Base-by-base conservation (phyloP, 2,888 invertebrate species). In the Harmothoe impar region DNA sequence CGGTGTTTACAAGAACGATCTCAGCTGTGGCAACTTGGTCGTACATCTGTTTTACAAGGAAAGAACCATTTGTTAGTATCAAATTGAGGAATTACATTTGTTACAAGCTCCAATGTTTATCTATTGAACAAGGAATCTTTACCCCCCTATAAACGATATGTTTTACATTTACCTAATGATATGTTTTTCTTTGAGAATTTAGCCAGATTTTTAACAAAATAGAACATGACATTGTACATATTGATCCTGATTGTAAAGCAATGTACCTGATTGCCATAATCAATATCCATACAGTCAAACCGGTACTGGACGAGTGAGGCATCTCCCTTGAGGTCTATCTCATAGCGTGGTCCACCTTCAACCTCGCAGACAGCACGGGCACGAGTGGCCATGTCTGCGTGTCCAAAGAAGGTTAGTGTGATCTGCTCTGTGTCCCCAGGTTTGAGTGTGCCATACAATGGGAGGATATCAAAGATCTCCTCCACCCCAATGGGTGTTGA, bases 361-460 rank as follows among this genome's bases (percentile, higher is more conserved):
- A 96, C 95, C 88, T 95, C 95, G 93, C 96, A 96, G 17, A 95
- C 92, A 54, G 96, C 96, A 92, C 94, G 94, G 23, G 94, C 95
- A 89, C 94, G 92, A 81, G 95, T 95, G 92, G 93, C 94, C 51
- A 96, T 95, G 93, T 95, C 94, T 54, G 95, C 94, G 93, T 96
- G 96, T 43, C 96, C 96, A 93, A 94, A 96, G 92, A 96, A 96
- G 91, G 95, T 96, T 93, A 96, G 94, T 84, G 95, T 95, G 51
- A 96, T 94, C 91, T 95, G 95, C 90, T 96, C 96, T 20, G 95
- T 95, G 91, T 95, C 95, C 5, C 95, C 95, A 78, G 96, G 95
- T 91, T 94, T 94, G 56, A 96, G 93, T 33, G 93, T 94, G 5
- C 96, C 96, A 93, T 95, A 95, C 90, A 96, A 91, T 5, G 96